Base-by-base conservation (phyloP, 2,888 invertebrate genomes). In the Habroteleia sp. region DNA sequence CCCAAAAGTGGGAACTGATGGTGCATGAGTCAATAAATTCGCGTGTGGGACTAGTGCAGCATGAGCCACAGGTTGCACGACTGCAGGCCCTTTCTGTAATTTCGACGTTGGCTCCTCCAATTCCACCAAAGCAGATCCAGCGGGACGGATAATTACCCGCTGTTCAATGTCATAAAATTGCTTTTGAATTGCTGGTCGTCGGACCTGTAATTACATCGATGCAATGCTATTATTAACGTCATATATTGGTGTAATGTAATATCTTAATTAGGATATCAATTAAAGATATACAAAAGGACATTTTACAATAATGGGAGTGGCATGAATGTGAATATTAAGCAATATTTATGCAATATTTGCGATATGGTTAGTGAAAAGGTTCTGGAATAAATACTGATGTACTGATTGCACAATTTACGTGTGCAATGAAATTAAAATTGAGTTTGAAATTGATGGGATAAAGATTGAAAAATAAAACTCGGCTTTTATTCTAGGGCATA, bases 101-200 rank as follows among this genome's bases (percentile, higher is more conserved):
- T 91, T 91, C 6, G 91, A 91, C 10, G 91, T 89, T 0, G 92
- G 92, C 74, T 91, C 90, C 74, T 91, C 91, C 6, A 92, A 86
- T 77, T 92, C 92, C 0, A 92, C 90, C 2, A 92, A 89, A 17
- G 92, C 90, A 5, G 91, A 91, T 17, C 92, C 92, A 2, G 91
- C 92, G 0, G 92, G 92, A 16, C 92, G 90, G 35, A 92, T 89
- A 10, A 92, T 88, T 13, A 91, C 90, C 41, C 91, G 90, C 79
- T 92, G 91, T 80, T 92, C 92, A 76, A 92, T 91, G 79, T 92
- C 92, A 83, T 91, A 92, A 84, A 92, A 92, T 81, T 92, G 91
- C 84, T 92, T 92, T 78, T 92, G 91, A 69, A 92, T 91, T 25
- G 91, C 92, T 33, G 92, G 92, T 72, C 92, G 90, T 68, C 92